Conservation (phyloP, 2,113 vertebrate species). For the Camelus bactrianus region DNA sequence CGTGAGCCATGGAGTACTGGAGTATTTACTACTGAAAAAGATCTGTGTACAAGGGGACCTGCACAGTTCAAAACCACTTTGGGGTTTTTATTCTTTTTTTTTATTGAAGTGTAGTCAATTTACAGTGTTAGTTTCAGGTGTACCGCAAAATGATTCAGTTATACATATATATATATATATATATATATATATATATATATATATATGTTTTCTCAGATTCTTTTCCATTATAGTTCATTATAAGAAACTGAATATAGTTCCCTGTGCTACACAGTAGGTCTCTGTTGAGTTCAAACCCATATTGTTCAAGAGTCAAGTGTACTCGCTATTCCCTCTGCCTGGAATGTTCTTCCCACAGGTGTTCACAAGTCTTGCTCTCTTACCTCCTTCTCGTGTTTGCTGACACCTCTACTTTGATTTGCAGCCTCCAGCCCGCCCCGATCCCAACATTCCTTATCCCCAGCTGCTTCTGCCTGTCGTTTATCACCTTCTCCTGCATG, state of each 20-base stretch:
- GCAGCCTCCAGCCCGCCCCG: rapidly evolving
- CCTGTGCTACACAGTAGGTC: too few species aligned
- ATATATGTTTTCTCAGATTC: too few species aligned
- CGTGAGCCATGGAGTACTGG: background rate
- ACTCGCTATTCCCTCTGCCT: background rate
- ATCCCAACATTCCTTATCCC: background rate
- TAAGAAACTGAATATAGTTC: too few species aligned
- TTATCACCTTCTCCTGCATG: background rate
- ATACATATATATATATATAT: too few species aligned
- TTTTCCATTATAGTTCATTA: too few species aligned
- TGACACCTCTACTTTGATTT: background rate
- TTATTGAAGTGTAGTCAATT: too few species aligned
- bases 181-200: too few species aligned
- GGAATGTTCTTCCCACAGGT: background rate
- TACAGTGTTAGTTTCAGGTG: too few species aligned
- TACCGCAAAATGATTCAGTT: too few species aligned
- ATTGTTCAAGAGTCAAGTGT: background rate
- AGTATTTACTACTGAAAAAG: background rate
- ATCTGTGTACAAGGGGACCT: background rate
- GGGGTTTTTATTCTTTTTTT: too few species aligned
- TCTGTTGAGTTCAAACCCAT: background rate
- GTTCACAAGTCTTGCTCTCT: background rate
- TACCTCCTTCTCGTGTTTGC: background rate
- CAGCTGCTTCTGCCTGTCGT: background rate
- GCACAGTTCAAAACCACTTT: background rate